These are phyloP conservation scores for Arctia plantaginis DNA, from an alignment of 2,888 invertebrate species.

Conservation along the genomic window DNA sequence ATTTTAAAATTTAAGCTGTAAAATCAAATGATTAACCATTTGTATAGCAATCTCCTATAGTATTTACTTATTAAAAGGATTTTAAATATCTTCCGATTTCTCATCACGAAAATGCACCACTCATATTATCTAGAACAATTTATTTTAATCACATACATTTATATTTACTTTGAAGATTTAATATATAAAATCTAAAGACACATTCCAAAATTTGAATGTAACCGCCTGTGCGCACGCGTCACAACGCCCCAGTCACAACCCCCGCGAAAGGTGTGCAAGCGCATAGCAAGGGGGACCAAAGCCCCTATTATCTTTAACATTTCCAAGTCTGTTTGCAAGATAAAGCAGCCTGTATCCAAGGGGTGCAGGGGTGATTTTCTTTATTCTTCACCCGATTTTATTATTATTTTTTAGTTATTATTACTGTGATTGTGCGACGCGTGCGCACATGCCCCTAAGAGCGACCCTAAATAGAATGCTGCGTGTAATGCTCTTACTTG, in stretches of 20 bases:
- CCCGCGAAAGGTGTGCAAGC: conserved; percentile 81
- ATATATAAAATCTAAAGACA: conserved; percentile 31
- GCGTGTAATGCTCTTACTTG: conserved; percentile 78
- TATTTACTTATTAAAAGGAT: not conserved
- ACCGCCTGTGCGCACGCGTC: conserved; percentile 75
- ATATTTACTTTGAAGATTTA: not conserved
- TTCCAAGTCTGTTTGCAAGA: conserved; percentile 86
- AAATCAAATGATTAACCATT: not conserved
- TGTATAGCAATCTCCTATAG: not conserved
- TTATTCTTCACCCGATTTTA: conserved; percentile 86
- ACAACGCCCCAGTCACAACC: conserved; percentile 66
- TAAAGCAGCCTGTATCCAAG: conserved; percentile 74
- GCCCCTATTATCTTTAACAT: conserved; percentile 86
- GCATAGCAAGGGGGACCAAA: conserved; percentile 68
- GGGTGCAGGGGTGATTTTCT: conserved; percentile 85
- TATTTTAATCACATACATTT: not conserved
- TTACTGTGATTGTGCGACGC: conserved; percentile 84
- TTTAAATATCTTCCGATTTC: not conserved
- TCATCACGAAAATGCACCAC: no score
- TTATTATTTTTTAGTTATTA: conserved; percentile 87
- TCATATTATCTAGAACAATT: no score
- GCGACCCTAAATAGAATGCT: conserved; percentile 69
- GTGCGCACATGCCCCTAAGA: conserved; percentile 84
- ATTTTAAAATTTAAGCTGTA: not conserved
- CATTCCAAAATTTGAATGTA: conserved; percentile 76